Evolutionary conservation across 2,113 vertebrate genomes (phyloP), one percentile per base, ranked within the genome.

Genomic region (Scortum barcoo): DNA sequence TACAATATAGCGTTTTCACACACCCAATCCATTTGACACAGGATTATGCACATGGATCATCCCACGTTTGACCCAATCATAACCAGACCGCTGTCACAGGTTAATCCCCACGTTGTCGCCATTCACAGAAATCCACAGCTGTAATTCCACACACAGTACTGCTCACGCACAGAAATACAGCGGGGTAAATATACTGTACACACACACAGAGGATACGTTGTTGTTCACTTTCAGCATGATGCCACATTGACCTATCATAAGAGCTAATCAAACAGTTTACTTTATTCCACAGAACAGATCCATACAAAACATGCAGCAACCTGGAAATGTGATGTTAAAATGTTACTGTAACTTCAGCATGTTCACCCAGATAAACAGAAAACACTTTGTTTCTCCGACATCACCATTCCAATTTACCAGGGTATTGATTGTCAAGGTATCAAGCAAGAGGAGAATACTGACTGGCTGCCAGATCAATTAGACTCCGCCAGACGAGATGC

Each of bases 1-100:
- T 30, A 44, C 22, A 46, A 16, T 19, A 40, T 30, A 81, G 30
- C 24, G 46, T 66, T 80, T 67, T 78, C 62, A 76, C 69, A 76
- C 61, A 22, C n/a, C n/a, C 33, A 65, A 65, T 54, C 71, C 38
- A 3, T 61, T 72, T 12, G 36, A 53, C 66, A 51, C 16, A 17
- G 42, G 83, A 87, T 82, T 80, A 84, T 20, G 61, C 50, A 19
- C 51, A 60, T 3, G 69, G 28, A 74, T 83, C 48, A 87, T 61
- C 33, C n/a, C 5, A 14, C 28, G 3, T 66, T 66, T 81, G 57
- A 81, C 81, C 73, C 67, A 69, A 24, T 73, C 62, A 60, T 65
- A 77, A 73, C 33, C 65, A 69, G 30, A 76, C 54, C 50, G 48
- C 28, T 50, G 62, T 81, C 71, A 73, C n/a, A 36, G 65, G 42